These are phyloP conservation scores for Diprion similis DNA, from an alignment of 1,140 invertebrate species.

Conservation along the genomic window DNA sequence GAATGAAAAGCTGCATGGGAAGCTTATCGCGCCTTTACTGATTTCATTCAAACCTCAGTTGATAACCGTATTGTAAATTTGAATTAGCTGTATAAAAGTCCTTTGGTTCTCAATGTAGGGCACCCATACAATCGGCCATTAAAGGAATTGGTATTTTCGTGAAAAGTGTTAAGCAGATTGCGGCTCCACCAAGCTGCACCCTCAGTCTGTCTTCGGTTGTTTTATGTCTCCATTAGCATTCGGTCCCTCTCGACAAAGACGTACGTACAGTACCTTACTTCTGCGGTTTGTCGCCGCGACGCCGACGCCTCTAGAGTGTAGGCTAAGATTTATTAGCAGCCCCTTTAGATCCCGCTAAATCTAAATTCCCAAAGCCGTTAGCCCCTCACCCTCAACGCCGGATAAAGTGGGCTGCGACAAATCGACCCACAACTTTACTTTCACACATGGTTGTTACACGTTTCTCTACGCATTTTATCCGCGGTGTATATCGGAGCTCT, in stretches of 20 bases:
- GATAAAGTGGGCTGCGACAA: background rate
- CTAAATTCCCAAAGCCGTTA: conserved; percentile 5
- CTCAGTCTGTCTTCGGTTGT: conserved; percentile 10
- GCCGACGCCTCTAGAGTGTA: background rate
- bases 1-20: too few species aligned
- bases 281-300: conserved; percentile 4
- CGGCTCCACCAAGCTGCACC: background rate
- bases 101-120: background rate
- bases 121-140: background rate
- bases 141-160: conserved; percentile 1
- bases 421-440: background rate
- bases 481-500: too few species aligned
- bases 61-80: too few species aligned
- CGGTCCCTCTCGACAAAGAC: background rate
- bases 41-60: too few species aligned
- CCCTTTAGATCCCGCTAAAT: background rate
- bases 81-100: too few species aligned
- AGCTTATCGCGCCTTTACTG: too few species aligned
- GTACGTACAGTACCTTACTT: background rate
- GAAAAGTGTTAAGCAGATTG: conserved; percentile 15
- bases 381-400: background rate
- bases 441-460: background rate
- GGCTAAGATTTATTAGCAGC: background rate
- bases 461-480: too few species aligned
- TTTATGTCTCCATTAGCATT: conserved; percentile 18